Evolutionary conservation across 2,797 vertebrate genomes (phyloP), one percentile per base, ranked within the genome.

Genomic region (Lophotriccus pileatus): DNA sequence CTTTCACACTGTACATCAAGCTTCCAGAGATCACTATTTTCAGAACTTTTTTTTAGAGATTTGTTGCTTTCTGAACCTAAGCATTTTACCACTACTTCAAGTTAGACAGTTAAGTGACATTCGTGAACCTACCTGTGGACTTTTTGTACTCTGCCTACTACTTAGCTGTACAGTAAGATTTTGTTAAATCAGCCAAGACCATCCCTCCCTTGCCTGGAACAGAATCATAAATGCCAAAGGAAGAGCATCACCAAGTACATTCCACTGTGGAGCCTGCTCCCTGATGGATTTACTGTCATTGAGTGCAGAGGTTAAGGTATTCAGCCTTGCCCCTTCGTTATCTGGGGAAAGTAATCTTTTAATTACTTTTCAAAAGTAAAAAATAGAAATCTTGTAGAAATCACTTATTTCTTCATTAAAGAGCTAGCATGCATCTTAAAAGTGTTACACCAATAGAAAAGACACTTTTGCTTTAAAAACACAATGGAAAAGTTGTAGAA

Each of bases 361-460:
- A 34, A 8, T 47, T 80, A 5, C 50, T 74, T 95, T 53, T 64
- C 39, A 58, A 50, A 84, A 93, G 36, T 36, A 73, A n/a, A 47
- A 47, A n/a, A n/a, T n/a, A n/a, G n/a, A n/a, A n/a, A n/a, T n/a
- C 14, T 62, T 58, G 16, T 30, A 90, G 27, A 92, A 93, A 73
- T n/a, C 1, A 80, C 10, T n/a, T 46, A n/a, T 68, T 88, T 90
- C 85, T 78, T 94, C 76, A 78, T 75, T 68, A 36, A 79, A 60
- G 39, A 72, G 59, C 9, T 72, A 36, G 46, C 86, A 89, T 59
- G 77, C 75, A 84, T 30, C 56, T 84, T 75, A 32, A 17, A 75
- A 56, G 36, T 84, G 32, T 91, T 90, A 87, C 34, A 79, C 34
- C 85, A 49, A 53, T 41, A 85, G n/a, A 70, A 94, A 87, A 90